Conservation (phyloP, 53 echinoderm and acorn worm genomes). For the Luidia sarsii region DNA sequence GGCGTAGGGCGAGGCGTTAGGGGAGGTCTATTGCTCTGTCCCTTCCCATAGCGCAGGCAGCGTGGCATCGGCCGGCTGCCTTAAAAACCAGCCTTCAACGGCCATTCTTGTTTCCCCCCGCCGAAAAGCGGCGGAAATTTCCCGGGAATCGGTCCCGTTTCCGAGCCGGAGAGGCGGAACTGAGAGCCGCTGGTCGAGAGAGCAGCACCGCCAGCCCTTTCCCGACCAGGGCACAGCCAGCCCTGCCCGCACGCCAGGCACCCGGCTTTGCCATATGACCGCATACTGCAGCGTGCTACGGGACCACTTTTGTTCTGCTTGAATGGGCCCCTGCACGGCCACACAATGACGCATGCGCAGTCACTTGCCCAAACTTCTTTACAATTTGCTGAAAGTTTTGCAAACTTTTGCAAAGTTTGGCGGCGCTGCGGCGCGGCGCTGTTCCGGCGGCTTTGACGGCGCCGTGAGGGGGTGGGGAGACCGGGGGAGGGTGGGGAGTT, state of each 20-base stretch:
- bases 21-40: too few species aligned
- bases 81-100: too few species aligned
- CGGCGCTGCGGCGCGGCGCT: slow-evolving; percentile 46
- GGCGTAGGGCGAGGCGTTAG: too few species aligned
- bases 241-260: slow-evolving; percentile 11
- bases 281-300: slow-evolving; percentile 37
- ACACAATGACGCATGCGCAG: slow-evolving; percentile 60
- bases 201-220: too few species aligned
- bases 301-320: slow-evolving; percentile 62
- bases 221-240: too few species aligned
- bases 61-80: too few species aligned
- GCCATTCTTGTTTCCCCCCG: too few species aligned
- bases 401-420: slow-evolving; percentile 43
- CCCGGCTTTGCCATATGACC: slow-evolving; percentile 22
- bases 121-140: slow-evolving; percentile 2
- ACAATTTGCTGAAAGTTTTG: slow-evolving; percentile 56
- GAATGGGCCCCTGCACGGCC: slow-evolving; percentile 26
- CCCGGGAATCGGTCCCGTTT: too few species aligned
- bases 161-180: too few species aligned
- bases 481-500: slow-evolving; percentile 4
- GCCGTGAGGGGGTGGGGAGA: slow-evolving; percentile 18
- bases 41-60: too few species aligned
- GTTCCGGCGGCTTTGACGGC: slow-evolving; percentile 14
- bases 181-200: too few species aligned
- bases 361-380: slow-evolving; percentile 55